Base-by-base conservation (phyloP, 2,797 vertebrate genomes). In the Neosilurus hyrtlii region DNA sequence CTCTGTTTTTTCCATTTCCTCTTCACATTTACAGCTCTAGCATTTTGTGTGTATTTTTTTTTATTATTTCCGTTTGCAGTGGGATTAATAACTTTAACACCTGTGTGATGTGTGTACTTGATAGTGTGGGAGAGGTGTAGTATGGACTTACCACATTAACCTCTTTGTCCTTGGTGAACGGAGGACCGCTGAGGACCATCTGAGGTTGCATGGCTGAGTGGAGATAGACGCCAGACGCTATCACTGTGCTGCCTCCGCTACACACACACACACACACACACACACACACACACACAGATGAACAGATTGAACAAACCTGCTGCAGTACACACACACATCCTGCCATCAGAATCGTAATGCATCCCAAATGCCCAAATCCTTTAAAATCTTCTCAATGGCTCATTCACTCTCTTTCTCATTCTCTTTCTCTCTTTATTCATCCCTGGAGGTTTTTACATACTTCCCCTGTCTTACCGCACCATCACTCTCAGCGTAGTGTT, bases 211-310 rank as follows among this genome's bases (percentile, higher is more conserved):
- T 96, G 86, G 96, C 96, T 3, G 96, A 97, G 89, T 97, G 95
- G 86, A 99, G 92, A 91, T 96, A 96, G 91, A 93, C 95, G 82
- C 97, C 97, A 77, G 96, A 92, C 88, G 94, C 97, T 26, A 95
- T 96, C 89, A 99, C 95, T n/a, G 98, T 99, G 93, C 97, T 98
- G 90, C 98, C 98, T 85, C 97, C 97, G 72, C 97, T 98, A 90
- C 52, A 76, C 57, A 80, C 82, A 88, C 51, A 80, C 62, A 77
- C 49, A 79, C 81, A 80, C 59, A 79, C 75, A 59, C 56, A 59
- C 15, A 82, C 51, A 61, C 24, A 80, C 26, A 43, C 15, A 84
- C 22, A 82, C 49, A 79, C 62, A 82, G 6, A 76, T 14, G 24
- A 2, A 79, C 79, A 73, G 68, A 65, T 83, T 71, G 26, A 72